Evolutionary conservation across 2,888 invertebrate genomes (phyloP).

Genomic region (Suillia variegata): DNA sequence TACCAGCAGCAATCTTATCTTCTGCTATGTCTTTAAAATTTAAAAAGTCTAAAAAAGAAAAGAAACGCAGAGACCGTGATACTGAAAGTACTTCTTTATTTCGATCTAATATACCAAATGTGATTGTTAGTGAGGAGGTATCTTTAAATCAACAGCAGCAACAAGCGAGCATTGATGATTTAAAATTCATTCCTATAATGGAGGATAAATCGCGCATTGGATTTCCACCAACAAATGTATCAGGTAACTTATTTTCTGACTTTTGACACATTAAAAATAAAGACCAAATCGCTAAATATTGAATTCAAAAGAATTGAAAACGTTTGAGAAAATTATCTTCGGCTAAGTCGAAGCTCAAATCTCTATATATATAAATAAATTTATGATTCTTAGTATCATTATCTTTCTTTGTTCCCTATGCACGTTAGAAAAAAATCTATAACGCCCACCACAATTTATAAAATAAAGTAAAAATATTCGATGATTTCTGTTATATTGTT

Average conservation of each 20-base stretch:
- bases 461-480: no score
- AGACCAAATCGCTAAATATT: no score
- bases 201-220: constrained; percentile 30
- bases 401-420: no score
- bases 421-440: no score
- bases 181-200: constrained; percentile 31
- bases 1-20: not conserved
- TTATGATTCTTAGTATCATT: no score
- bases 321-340: no score
- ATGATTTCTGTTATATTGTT: no score
- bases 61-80: constrained; percentile 39
- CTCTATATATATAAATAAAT: no score
- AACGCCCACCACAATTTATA: no score
- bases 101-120: constrained; percentile 19
- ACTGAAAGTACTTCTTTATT: not conserved
- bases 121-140: constrained; percentile 14
- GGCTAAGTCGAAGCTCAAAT: no score
- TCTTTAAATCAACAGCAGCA: constrained; percentile 13
- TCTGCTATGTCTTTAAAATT: constrained; percentile 13
- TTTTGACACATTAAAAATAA: no score
- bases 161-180: constrained; percentile 22
- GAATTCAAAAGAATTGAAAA: no score
- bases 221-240: constrained; percentile 25
- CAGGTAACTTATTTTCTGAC: constrained; percentile 39
- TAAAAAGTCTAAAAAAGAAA: constrained; percentile 47